Percentiles rank a stretch among this genome's conserved stretches.
These are phyloP conservation scores for Sinosuthora webbiana DNA, from an alignment of 2,113 vertebrate genomes.

Conservation along the genomic window DNA sequence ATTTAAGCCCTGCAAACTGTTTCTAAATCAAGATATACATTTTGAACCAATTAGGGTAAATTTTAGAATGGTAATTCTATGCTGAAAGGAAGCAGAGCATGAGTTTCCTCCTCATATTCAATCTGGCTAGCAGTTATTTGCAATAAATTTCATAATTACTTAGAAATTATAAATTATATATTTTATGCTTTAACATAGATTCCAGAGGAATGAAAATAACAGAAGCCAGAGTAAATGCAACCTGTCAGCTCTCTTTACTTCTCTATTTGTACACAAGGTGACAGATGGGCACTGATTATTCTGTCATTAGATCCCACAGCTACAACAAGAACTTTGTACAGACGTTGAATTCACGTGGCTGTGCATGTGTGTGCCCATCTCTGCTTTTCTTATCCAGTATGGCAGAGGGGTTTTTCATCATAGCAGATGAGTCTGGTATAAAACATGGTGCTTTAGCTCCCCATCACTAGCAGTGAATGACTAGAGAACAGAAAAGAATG, in stretches of 20 bases:
- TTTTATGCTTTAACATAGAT: background rate
- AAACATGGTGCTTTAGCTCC: background rate
- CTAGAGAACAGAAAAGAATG: background rate
- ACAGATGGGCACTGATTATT: constrained; percentile 17
- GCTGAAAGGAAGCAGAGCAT: background rate
- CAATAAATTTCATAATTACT: background rate
- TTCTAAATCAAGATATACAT: background rate
- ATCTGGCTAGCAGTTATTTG: background rate
- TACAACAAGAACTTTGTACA: background rate
- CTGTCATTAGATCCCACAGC: constrained; percentile 32
- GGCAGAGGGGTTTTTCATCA: background rate
- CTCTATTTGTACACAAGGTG: constrained; percentile 31
- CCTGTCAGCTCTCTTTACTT: background rate
- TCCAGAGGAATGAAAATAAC: background rate
- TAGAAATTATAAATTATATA: background rate
- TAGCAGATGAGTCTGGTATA: background rate
- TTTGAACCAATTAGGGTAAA: background rate
- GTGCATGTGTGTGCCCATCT: background rate
- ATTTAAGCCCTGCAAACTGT: background rate
- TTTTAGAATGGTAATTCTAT: background rate
- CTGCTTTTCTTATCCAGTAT: background rate
- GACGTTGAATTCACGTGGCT: background rate
- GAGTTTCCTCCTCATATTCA: background rate
- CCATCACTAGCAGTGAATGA: background rate
- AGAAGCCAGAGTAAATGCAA: background rate